A percentile compares a stretch with the other conserved stretches of the same genome.
phyloP scores from a whole-genome alignment of 2,113 vertebrate genomes.

The Carassius carassius region DNA sequence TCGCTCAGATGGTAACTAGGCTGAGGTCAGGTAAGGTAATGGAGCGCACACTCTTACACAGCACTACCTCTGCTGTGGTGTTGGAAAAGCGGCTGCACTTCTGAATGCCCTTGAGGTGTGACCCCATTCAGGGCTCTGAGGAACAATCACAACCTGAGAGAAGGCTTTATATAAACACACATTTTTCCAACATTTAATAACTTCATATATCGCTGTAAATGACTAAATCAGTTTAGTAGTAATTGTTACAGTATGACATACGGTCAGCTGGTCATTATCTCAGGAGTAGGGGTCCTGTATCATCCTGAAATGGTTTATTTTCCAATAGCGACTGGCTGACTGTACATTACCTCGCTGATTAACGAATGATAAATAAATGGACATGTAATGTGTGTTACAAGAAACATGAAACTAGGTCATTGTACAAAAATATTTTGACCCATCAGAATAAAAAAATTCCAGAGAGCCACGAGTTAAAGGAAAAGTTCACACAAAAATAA shows the following conservation, averaged over 20 bases:
- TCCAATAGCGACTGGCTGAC: neutral
- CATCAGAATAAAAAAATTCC: constrained; percentile 1
- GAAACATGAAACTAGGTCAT: neutral
- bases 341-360: neutral
- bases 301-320: neutral
- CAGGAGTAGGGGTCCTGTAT: neutral
- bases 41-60: constrained; percentile 46
- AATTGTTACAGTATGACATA: neutral
- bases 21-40: constrained; percentile 71
- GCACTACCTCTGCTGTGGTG: constrained; percentile 34
- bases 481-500: neutral
- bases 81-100: constrained; percentile 13
- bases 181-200: neutral
- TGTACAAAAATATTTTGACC: neutral
- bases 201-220: neutral
- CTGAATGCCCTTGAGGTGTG: constrained; percentile 31
- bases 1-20: constrained; percentile 62
- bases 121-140: constrained; percentile 16
- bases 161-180: constrained; percentile 1
- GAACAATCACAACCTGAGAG: neutral
- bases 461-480: neutral
- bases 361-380: constrained; percentile 1
- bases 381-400: neutral
- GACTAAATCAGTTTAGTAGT: neutral
- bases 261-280: neutral